These are phyloP conservation scores for Halcyon senegalensis DNA, from an alignment of 2,113 vertebrate species.

Conservation along the genomic window DNA sequence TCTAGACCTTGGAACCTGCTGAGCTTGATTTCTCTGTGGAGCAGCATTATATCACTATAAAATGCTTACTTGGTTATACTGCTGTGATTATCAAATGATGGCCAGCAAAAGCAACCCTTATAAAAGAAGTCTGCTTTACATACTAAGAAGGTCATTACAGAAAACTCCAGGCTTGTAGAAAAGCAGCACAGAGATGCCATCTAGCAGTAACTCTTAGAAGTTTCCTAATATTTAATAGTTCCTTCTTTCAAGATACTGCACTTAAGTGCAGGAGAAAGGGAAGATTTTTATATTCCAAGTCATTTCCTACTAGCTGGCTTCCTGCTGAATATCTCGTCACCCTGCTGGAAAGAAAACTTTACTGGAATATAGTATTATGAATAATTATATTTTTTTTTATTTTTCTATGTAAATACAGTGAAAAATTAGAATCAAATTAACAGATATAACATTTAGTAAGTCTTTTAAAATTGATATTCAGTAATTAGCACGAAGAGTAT, in stretches of 20 bases:
- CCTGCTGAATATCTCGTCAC: background rate
- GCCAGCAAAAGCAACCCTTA: background rate
- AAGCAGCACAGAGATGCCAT: slow-evolving; percentile 77
- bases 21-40: background rate
- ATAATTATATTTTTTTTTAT: background rate
- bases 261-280: background rate
- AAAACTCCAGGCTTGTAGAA: slow-evolving; percentile 28
- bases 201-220: slow-evolving; percentile 75
- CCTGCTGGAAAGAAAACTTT: background rate
- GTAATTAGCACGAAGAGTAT: background rate
- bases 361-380: slow-evolving; percentile 4
- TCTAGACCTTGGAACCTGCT: background rate
- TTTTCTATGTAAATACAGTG: slow-evolving; percentile 26
- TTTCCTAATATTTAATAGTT: slow-evolving; percentile 1
- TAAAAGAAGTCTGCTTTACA: background rate
- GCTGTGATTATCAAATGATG: background rate
- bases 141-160: slow-evolving; percentile 61
- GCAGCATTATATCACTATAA: background rate
- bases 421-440: slow-evolving; percentile 54
- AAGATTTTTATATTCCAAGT: background rate
- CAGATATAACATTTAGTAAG: background rate
- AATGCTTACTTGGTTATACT: background rate
- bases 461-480: slow-evolving; percentile 30
- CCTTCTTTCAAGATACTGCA: slow-evolving; percentile 1
- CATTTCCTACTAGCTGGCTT: background rate